Evolutionary conservation across 92 coral and sea anemone genomes (phyloP).

Genomic region (Meandrina meandrites): DNA sequence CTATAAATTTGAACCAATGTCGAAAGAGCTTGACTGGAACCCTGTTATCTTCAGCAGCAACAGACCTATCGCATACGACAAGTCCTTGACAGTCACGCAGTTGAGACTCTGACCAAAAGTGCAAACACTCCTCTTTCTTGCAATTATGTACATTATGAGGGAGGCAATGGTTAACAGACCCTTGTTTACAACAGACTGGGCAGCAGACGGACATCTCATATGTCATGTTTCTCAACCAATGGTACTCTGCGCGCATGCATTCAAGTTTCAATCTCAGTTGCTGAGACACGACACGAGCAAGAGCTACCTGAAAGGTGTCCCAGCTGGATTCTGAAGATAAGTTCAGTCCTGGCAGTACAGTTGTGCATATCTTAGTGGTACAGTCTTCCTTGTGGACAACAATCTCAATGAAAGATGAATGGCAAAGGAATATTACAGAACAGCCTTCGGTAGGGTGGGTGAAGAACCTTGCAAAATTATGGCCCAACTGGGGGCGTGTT

Average conservation of each 20-base stretch:
- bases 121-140: neutral
- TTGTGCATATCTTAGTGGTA: neutral
- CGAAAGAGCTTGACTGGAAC: neutral
- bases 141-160: neutral
- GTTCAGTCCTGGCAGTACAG: neutral
- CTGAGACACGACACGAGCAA: neutral
- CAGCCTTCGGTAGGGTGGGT: neutral
- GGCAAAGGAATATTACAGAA: neutral
- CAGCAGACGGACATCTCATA: slow-evolving; percentile 1
- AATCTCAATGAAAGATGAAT: neutral
- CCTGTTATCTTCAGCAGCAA: neutral
- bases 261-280: neutral
- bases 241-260: neutral
- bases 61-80: neutral
- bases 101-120: neutral
- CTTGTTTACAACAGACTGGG: neutral
- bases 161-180: neutral
- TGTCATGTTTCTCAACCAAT: neutral
- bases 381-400: neutral
- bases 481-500: neutral
- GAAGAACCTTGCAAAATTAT: neutral
- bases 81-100: neutral
- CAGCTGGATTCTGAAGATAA: neutral
- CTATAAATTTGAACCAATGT: neutral
- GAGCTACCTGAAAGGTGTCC: neutral